Percentiles rank a stretch among this genome's conserved stretches.
These are phyloP conservation scores for Drosophila kohkoa DNA, from an alignment of 1,140 invertebrate genomes.

Conservation along the genomic window DNA sequence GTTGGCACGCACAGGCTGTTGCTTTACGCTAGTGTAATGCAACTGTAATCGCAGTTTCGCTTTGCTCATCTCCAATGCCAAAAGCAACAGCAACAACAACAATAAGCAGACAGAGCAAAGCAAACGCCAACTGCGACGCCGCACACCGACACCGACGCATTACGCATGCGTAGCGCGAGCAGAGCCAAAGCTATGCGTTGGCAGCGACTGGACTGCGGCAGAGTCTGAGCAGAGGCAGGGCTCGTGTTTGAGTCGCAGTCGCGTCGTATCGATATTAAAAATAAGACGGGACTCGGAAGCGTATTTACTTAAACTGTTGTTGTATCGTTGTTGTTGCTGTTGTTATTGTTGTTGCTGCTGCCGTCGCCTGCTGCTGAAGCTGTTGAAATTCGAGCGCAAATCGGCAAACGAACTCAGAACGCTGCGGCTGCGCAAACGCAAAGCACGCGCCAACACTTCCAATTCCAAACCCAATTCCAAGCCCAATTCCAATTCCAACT, in stretches of 20 bases:
- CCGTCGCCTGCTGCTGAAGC: conserved; percentile 37
- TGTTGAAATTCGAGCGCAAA: conserved; percentile 75
- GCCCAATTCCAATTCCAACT: conserved; percentile 13
- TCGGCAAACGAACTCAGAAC: conserved; percentile 76
- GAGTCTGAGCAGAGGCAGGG: conserved; percentile 12
- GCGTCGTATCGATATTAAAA: conserved; percentile 63
- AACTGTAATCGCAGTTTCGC: conserved; percentile 29
- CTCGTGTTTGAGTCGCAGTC: conserved; percentile 20
- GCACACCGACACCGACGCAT: conserved; percentile 41
- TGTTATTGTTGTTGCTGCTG: conserved; percentile 10
- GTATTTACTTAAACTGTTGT: conserved; percentile 49
- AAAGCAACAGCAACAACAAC: conserved; percentile 22
- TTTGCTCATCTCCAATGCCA: conserved; percentile 35
- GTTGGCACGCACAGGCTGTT: too few relatives aligned
- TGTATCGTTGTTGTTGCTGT: conserved; percentile 35
- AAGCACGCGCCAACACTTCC: conserved; percentile 65
- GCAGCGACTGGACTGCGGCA: background rate
- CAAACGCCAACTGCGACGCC: background rate
- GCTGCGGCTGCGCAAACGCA: conserved; percentile 74
- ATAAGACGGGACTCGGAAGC: conserved; percentile 78
- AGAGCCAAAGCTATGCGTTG: conserved; percentile 8
- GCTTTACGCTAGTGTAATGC: background rate
- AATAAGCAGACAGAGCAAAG: background rate
- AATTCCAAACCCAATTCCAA: conserved; percentile 25
- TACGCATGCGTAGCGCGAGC: conserved; percentile 56